Conservation (phyloP, 2,888 invertebrate genomes). For the Eulithis prunata region DNA sequence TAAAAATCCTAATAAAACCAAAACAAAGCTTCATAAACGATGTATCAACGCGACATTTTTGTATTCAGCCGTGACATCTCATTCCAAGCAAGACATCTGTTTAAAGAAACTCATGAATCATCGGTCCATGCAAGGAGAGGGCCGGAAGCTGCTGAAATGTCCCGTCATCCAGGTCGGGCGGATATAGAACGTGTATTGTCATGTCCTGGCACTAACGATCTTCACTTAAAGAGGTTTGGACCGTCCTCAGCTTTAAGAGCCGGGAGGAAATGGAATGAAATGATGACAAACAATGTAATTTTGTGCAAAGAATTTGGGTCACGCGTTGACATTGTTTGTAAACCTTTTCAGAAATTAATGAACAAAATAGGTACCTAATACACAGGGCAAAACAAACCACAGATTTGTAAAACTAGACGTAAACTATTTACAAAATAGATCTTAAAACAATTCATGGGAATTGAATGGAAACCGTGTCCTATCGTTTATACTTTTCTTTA, state of each 20-base stretch:
- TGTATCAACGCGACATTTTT: slow-evolving; percentile 31
- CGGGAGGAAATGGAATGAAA: slow-evolving; percentile 33
- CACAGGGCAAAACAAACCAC: too few species aligned
- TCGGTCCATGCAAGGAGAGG: slow-evolving; percentile 48
- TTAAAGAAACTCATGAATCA: slow-evolving; percentile 61
- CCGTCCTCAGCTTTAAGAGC: slow-evolving; percentile 31
- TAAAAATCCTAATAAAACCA: neutral
- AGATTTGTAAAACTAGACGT: too few species aligned
- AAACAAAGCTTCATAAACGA: slow-evolving; percentile 16
- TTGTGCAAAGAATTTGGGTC: slow-evolving; percentile 6
- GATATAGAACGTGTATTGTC: slow-evolving; percentile 67
- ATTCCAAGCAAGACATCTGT: slow-evolving; percentile 41
- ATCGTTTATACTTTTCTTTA: too few species aligned
- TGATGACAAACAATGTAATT: slow-evolving; percentile 33
- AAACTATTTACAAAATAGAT: too few species aligned
- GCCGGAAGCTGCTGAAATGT: slow-evolving; percentile 54
- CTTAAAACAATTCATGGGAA: too few species aligned
- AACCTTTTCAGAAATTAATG: too few species aligned
- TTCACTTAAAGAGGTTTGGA: slow-evolving; percentile 44
- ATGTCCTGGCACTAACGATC: slow-evolving; percentile 48
- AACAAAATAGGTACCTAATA: too few species aligned
- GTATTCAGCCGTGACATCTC: slow-evolving; percentile 30
- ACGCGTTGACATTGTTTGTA: slow-evolving; percentile 2
- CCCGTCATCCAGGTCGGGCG: slow-evolving; percentile 60
- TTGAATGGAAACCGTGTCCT: too few species aligned